Base-by-base conservation (phyloP, 2,797 vertebrate genomes). In the Delichon dasypus region DNA sequence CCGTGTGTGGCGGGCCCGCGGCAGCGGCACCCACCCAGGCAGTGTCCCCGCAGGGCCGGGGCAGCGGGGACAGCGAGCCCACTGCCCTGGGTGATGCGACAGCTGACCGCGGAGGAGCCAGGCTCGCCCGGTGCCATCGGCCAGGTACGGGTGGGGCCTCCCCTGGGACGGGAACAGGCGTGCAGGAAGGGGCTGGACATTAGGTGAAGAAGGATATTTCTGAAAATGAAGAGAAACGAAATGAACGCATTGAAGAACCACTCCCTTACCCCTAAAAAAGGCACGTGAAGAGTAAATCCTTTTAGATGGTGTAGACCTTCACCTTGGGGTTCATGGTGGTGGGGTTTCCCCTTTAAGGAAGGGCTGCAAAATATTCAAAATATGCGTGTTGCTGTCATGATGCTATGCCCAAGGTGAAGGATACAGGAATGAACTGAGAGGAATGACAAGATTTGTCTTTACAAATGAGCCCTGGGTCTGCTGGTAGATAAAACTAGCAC, bases 101-200 rank as follows among this genome's bases (percentile, higher is more conserved):
- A 38, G 16, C 42, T 10, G 21, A 2, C 0, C 10, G 3, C 9
- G 50, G 26, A 44, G 45, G 11, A 57, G 20, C 13, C 60, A 27
- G 30, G 13, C 25, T 4, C 36, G 22, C 2, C 34, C 2, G 0
- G 13, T 2, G 12, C 29, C n/a, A 12, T 23, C 18, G 3, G 1
- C 10, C 18, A 5, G 7, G 4, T 15, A 2, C 2, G 0, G 1
- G 5, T 13, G 40, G 10, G 23, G 6, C 15, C 65, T 54, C 38
- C 30, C 13, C 32, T 4, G 42, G 9, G 34, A 21, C 32, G 21
- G 55, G 21, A 36, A 7, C 30, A 2, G 7, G 47, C 51, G 4
- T 16, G 17, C 13, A 9, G 42, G 51, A 32, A 44, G 23, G 42
- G 29, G 23, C 12, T 22, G 57, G 40, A 20, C 29, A 5, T 19